Evolutionary conservation across 2,113 vertebrate species (phyloP), one percentile per base, ranked within the genome.

Genomic region (Pygoscelis antarcticus): DNA sequence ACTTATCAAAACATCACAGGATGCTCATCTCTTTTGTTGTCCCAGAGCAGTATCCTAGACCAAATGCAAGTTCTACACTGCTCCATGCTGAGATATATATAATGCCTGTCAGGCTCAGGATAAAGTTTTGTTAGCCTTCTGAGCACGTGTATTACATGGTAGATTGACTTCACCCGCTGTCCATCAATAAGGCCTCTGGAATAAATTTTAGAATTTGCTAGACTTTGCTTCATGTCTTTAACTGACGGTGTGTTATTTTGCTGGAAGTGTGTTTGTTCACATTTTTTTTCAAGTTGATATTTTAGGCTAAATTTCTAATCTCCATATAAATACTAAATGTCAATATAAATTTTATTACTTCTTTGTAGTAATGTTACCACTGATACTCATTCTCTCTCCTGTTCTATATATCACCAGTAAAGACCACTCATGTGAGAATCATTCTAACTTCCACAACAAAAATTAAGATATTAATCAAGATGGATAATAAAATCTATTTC

Each of bases 401-500:
- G 18, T 60, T 89, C 91, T 87, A 64, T 80, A 47, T 38, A 61
- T 65, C 61, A 42, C 57, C 75, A 44, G 44, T 84, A 91, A 86
- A 93, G 83, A 44, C 10, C 14, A 89, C 47, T 91, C 88, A 72
- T 66, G n/a, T 61, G 74, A 81, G 44, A 87, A 69, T 70, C 11
- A 42, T 92, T 95, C 21, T 57, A 75, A 42, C 18, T 83, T 89
- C 52, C 51, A 83, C 34, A 87, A 60, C 40, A 93, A 89, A 89
- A 94, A 74, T 83, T 84, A 83, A 71, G 47, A 36, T 86, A 92
- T 79, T 83, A 93, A 90, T 94, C 38, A 89, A 61, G 58, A 89
- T 19, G 9, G 52, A 93, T 87, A 89, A 84, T 75, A 93, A 95
- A 96, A 68, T 62, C 34, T 68, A 46, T 52, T 80, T 47, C 57